Conservation (phyloP, 2,113 vertebrate genomes). For the Cygnus buccinator region DNA sequence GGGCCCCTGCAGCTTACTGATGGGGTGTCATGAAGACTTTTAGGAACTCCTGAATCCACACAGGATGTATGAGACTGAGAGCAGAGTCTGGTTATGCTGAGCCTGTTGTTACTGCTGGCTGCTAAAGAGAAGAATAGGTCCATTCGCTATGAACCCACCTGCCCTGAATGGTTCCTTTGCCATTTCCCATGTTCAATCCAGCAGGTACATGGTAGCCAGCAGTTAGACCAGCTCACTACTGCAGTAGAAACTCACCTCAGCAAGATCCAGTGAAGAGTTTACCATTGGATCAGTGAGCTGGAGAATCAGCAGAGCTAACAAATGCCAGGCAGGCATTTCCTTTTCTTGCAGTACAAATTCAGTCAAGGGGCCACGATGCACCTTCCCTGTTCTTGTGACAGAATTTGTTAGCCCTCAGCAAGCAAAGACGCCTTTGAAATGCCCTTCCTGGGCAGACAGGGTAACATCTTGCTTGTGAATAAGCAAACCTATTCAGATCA, state of each 20-base stretch:
- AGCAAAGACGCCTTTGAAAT: neutral
- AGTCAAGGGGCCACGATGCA: neutral
- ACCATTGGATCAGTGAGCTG: neutral
- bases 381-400: neutral
- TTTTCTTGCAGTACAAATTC: neutral
- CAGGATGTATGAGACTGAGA: fast-evolving
- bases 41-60: fast-evolving
- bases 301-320: neutral
- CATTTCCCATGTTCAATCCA: fast-evolving
- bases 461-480: neutral
- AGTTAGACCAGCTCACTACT: neutral
- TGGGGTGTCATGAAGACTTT: neutral
- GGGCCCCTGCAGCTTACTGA: neutral
- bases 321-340: neutral
- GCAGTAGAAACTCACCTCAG: neutral
- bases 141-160: neutral
- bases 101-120: neutral
- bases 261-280: neutral
- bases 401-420: neutral
- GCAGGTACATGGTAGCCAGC: neutral
- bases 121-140: neutral
- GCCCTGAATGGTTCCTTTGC: neutral
- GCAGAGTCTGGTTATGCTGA: neutral
- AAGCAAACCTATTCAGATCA: neutral
- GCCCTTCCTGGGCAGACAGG: neutral